Evolutionary conservation across 2,113 vertebrate species (phyloP).

Genomic region (Elanus axillaris): DNA sequence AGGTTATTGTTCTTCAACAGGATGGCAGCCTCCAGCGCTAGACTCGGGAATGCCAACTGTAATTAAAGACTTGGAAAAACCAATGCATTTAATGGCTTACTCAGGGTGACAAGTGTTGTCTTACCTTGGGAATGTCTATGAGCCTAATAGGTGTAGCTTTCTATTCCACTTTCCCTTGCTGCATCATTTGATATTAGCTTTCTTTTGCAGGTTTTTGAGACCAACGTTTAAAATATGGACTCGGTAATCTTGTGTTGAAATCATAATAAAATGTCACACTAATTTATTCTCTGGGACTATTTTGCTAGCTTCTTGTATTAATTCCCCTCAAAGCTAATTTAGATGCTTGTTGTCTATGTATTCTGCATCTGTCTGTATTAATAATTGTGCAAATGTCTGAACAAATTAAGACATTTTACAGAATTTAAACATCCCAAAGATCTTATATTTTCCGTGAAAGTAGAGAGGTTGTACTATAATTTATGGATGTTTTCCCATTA

Average conservation of each 20-base stretch:
- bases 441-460: background rate
- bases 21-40: background rate
- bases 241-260: conserved; percentile 7
- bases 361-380: conserved; percentile 28
- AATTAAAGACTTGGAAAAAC: conserved; percentile 27
- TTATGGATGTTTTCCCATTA: conserved; percentile 49
- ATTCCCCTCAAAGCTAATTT: conserved; percentile 52
- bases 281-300: conserved; percentile 25
- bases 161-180: background rate
- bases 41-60: background rate
- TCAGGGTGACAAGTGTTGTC: conserved; percentile 12
- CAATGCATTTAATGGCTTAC: background rate
- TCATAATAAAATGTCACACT: conserved; percentile 29
- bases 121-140: conserved; percentile 14
- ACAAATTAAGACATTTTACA: conserved; percentile 59
- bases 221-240: background rate
- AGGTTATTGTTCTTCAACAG: background rate
- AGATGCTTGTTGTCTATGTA: conserved; percentile 11
- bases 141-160: background rate
- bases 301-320: conserved; percentile 38
- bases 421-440: conserved; percentile 46
- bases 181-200: background rate
- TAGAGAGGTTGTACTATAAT: conserved; percentile 30
- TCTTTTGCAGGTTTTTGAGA: background rate
- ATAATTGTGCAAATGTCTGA: conserved; percentile 38